A percentile compares a stretch with the other conserved stretches of the same genome.
phyloP scores from a whole-genome alignment of 2,113 vertebrate species.

The Colaptes auratus region DNA sequence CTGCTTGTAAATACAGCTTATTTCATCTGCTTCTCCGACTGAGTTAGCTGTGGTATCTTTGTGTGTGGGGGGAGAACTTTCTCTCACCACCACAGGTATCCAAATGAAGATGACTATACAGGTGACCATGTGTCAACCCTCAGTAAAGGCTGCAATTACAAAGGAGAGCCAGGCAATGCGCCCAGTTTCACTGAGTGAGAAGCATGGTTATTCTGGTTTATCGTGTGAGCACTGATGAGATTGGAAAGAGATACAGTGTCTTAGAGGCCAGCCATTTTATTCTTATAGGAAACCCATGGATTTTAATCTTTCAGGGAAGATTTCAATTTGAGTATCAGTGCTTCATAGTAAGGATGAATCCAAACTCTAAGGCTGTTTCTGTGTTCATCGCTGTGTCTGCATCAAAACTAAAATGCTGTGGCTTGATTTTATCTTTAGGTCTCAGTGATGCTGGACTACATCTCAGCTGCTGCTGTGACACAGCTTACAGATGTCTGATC shows the following conservation, averaged over 20 bases:
- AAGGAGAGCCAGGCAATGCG: not conserved
- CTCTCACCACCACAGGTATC: no score
- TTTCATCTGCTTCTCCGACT: no score
- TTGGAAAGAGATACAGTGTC: not conserved
- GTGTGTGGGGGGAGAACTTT: no score
- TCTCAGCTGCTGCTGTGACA: not conserved
- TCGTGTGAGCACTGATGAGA: not conserved
- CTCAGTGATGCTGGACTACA: not conserved
- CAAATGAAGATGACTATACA: not conserved
- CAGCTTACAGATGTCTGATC: not conserved
- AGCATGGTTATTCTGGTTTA: not conserved
- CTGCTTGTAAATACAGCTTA: no score
- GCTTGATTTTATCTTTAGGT: not conserved
- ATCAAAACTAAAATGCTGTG: not conserved
- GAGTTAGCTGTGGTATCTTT: no score
- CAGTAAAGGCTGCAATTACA: not conserved
- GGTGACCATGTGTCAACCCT: not conserved
- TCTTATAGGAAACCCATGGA: not conserved
- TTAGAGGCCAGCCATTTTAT: not conserved
- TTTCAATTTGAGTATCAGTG: not conserved
- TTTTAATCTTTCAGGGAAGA: not conserved
- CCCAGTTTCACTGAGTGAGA: not conserved
- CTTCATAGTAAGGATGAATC: not conserved
- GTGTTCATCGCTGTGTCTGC: not conserved
- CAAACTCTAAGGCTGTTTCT: not conserved